Base-by-base conservation (phyloP, 92 coral and sea anemone species). In the Phenganax stokvisi region DNA sequence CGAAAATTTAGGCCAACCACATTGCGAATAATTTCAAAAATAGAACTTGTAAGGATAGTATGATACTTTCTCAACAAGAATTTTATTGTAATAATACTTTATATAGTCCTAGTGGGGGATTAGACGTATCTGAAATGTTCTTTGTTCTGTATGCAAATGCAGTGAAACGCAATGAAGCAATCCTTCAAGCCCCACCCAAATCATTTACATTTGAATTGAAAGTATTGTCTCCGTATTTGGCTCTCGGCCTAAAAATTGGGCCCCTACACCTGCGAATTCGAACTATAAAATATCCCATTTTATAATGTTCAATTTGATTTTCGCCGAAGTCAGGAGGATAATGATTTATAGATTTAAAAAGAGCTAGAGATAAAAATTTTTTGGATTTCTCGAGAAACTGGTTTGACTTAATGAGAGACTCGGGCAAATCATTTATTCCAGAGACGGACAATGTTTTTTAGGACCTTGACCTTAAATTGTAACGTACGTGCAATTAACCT, bases 61-160 rank as follows among this genome's bases (percentile, higher is more conserved):
- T 73, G 47, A 37, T 37, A 37, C 47, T 1, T 37, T 37, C 47
- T 37, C 47, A 37, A 37, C 47, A 37, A 37, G 47, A 37, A 37
- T 13, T 16, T 67, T 37, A 67, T 12, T 51, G 59, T 27, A 0
- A 6, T 51, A 0, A 54, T 51, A 5, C 0, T 51, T 20, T 29
- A 54, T 54, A 67, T 60, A 59, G 47, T 52, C 74, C 61, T 25
- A 47, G 59, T 27, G 55, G 67, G 58, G 83, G 52, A 62, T 79
- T 64, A 17, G 69, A 37, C 47, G 2, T 51, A 13, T 63, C 53
- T 11, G n/a, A 62, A 79, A 79, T 79, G 51, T 79, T 30, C 83
- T 79, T 79, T 79, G 83, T 79, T 53, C 61, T 7, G 15, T 79
- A 79, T 79, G 83, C 83, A 79, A 79, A 79, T 79, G 60, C 52